These are phyloP conservation scores for Sphaeridia pumilis DNA, from an alignment of 2,888 invertebrate species.

Conservation along the genomic window DNA sequence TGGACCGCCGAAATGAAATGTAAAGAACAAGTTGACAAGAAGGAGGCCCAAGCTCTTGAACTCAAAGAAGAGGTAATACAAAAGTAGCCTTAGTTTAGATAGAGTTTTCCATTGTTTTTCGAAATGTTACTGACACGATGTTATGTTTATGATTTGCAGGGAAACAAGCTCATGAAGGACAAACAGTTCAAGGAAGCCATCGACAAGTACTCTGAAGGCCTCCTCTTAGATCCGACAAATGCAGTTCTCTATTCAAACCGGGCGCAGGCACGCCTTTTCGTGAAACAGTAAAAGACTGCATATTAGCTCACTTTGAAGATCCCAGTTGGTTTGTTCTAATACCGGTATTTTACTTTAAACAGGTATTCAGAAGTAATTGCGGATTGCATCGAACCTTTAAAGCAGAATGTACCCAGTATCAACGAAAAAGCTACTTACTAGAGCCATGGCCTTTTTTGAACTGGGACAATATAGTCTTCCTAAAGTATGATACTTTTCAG, in stretches of 20 bases:
- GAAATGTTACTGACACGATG: too few relatives aligned
- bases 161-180: constrained; percentile 62
- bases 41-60: constrained; percentile 3
- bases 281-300: constrained; percentile 64
- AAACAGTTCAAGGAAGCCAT: constrained; percentile 78
- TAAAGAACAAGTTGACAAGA: constrained; percentile 45
- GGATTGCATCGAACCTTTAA: constrained; percentile 70
- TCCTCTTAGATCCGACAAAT: constrained; percentile 63
- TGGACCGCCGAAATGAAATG: constrained; percentile 63
- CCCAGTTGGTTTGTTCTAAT: not conserved
- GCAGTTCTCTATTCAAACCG: constrained; percentile 76
- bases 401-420: constrained; percentile 62
- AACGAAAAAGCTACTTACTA: constrained; percentile 59
- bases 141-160: too few relatives aligned
- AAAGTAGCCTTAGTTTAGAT: too few relatives aligned
- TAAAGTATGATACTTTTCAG: constrained; percentile 40
- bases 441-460: constrained; percentile 62
- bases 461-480: constrained; percentile 62
- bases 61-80: constrained; percentile 8
- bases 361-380: constrained; percentile 42
- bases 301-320: too few relatives aligned
- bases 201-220: constrained; percentile 73
- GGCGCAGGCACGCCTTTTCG: constrained; percentile 72
- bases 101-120: too few relatives aligned
- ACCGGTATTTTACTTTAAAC: not conserved